Conservation (phyloP, 2,888 invertebrate genomes). For the Parnassius glacialis region DNA sequence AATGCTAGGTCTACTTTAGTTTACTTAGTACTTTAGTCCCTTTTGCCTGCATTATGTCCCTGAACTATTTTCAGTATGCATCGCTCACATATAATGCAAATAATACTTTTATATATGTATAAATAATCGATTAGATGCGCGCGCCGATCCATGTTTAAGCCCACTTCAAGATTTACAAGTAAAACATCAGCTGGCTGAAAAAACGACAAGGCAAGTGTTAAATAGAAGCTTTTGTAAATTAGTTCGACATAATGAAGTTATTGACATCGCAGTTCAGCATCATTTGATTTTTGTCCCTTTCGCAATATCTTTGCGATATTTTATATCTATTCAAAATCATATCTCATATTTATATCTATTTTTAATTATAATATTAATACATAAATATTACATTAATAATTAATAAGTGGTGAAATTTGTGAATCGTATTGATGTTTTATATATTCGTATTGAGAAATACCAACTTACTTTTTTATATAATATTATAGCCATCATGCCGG, state of each 20-base stretch:
- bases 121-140: slow-evolving; percentile 70
- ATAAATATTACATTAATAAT: too few species aligned
- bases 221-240: neutral
- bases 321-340: too few species aligned
- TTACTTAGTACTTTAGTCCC: neutral
- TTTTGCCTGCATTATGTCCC: slow-evolving; percentile 8
- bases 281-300: too few species aligned
- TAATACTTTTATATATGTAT: slow-evolving; percentile 45
- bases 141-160: slow-evolving; percentile 47
- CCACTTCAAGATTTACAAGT: slow-evolving; percentile 32
- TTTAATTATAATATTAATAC: too few species aligned
- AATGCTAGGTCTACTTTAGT: too few species aligned
- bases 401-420: too few species aligned
- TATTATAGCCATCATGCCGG: slow-evolving; percentile 82
- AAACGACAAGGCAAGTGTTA: slow-evolving; percentile 33
- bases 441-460: too few species aligned
- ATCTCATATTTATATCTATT: too few species aligned
- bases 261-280: neutral
- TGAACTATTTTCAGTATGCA: slow-evolving; percentile 34
- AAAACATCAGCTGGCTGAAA: slow-evolving; percentile 57
- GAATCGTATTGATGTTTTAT: too few species aligned
- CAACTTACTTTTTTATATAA: slow-evolving; percentile 1
- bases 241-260: neutral
- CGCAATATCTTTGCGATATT: too few species aligned
- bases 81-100: slow-evolving; percentile 36